Percentiles rank a stretch among this genome's conserved stretches.
Conservation (phyloP, 2,113 vertebrate species). For the Gallinago jamesoni region DNA sequence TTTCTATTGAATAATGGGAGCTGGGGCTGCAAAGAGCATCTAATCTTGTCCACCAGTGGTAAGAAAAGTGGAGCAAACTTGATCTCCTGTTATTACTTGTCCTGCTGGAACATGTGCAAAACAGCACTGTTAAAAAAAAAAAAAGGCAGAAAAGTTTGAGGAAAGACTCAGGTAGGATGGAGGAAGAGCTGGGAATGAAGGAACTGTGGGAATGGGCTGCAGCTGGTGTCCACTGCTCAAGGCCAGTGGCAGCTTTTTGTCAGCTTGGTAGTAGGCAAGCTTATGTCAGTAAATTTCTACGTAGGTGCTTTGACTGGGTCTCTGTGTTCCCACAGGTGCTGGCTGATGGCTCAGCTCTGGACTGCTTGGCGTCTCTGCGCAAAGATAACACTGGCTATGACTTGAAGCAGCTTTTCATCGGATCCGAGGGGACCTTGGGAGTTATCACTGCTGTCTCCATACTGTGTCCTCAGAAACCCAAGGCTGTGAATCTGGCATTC, state of each 20-base stretch:
- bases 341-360: slow-evolving; percentile 84
- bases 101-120: background rate
- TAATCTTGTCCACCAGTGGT: background rate
- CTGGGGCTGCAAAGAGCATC: background rate
- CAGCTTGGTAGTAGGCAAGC: background rate
- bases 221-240: background rate
- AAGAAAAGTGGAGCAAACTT: background rate
- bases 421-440: slow-evolving; percentile 93
- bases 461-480: slow-evolving; percentile 88
- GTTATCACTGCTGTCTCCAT: slow-evolving; percentile 90
- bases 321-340: slow-evolving; percentile 78
- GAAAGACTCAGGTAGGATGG: background rate
- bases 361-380: slow-evolving; percentile 84
- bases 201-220: background rate
- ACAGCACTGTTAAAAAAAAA: background rate
- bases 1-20: background rate
- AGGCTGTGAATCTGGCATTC: slow-evolving; percentile 88
- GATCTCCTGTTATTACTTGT: background rate
- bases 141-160: background rate
- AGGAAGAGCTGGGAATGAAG: background rate
- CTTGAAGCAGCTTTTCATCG: slow-evolving; percentile 96
- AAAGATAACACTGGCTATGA: slow-evolving; percentile 99
- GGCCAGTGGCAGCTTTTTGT: background rate
- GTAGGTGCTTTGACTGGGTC: background rate
- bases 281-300: background rate